Conservation (phyloP, 2,888 invertebrate species). For the Acanthosepion esculentum region DNA sequence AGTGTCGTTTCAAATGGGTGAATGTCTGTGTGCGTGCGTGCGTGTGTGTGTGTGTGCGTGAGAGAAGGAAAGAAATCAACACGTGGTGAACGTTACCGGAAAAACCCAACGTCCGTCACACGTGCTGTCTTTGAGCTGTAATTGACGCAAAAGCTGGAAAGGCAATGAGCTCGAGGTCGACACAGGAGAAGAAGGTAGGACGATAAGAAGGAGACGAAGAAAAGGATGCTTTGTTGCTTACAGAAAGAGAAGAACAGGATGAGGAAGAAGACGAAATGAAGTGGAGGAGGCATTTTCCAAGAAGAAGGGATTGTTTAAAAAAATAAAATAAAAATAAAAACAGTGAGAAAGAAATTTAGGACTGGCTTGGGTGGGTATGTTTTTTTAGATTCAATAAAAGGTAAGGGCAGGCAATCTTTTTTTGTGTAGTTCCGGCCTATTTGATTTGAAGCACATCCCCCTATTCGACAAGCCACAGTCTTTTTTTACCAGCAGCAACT, state of each 20-base stretch:
- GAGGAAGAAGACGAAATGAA: not conserved
- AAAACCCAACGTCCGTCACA: not conserved
- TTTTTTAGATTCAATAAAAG: not conserved
- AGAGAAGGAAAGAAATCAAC: not conserved
- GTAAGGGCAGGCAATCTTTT: not conserved
- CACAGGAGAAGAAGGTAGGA: not conserved
- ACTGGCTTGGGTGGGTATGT: not conserved
- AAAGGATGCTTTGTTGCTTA: not conserved
- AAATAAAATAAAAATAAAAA: not conserved
- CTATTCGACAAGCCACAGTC: not conserved
- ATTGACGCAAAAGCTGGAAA: not conserved
- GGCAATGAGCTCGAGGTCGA: not conserved
- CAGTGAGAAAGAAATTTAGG: not conserved
- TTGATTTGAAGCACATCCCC: not conserved
- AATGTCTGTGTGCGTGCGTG: not conserved
- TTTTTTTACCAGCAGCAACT: no score
- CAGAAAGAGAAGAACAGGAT: no score
- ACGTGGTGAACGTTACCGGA: not conserved
- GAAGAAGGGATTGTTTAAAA: not conserved
- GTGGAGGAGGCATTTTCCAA: not conserved
- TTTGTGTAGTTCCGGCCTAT: not conserved
- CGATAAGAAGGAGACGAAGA: no score
- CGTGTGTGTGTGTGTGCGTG: not conserved
- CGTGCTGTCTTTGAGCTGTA: not conserved
- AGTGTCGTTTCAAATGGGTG: not conserved